These are phyloP conservation scores for Hofmannophila pseudospretella DNA, from an alignment of 2,888 invertebrate species.

Conservation along the genomic window DNA sequence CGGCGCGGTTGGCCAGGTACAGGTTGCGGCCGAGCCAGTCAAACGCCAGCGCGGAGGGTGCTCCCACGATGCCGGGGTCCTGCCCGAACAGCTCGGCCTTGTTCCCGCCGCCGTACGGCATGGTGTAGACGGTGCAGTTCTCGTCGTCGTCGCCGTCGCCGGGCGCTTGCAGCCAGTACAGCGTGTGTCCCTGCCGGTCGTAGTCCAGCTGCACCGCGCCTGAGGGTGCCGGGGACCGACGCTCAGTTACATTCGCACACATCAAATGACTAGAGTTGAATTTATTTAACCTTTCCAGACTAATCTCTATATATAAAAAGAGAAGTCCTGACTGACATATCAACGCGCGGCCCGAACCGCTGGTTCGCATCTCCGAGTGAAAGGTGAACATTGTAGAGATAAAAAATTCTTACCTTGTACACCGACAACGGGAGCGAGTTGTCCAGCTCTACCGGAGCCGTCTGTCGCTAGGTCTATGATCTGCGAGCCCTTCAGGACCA, in stretches of 20 bases:
- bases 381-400: too few species aligned
- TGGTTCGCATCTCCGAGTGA: too few species aligned
- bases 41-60: slow-evolving; percentile 94
- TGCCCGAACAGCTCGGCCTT: slow-evolving; percentile 84
- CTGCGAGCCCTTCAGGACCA: slow-evolving; percentile 93
- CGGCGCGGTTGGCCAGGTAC: slow-evolving; percentile 92
- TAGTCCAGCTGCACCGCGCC: slow-evolving; percentile 94
- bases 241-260: too few species aligned
- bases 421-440: slow-evolving; percentile 91
- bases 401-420: slow-evolving; percentile 65
- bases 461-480: slow-evolving; percentile 90
- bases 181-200: slow-evolving; percentile 88
- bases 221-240: too few species aligned
- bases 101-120: slow-evolving; percentile 90
- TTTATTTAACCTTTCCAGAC: too few species aligned
- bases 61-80: slow-evolving; percentile 92
- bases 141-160: slow-evolving; percentile 84
- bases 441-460: slow-evolving; percentile 86
- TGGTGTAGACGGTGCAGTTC: slow-evolving; percentile 91
- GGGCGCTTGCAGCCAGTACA: slow-evolving; percentile 91
- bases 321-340: too few species aligned
- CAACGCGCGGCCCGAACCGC: too few species aligned
- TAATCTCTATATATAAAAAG: too few species aligned
- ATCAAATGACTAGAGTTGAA: too few species aligned
- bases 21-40: slow-evolving; percentile 98